These are phyloP conservation scores for Aramus guarauna DNA, from an alignment of 2,113 vertebrate species.

Conservation along the genomic window DNA sequence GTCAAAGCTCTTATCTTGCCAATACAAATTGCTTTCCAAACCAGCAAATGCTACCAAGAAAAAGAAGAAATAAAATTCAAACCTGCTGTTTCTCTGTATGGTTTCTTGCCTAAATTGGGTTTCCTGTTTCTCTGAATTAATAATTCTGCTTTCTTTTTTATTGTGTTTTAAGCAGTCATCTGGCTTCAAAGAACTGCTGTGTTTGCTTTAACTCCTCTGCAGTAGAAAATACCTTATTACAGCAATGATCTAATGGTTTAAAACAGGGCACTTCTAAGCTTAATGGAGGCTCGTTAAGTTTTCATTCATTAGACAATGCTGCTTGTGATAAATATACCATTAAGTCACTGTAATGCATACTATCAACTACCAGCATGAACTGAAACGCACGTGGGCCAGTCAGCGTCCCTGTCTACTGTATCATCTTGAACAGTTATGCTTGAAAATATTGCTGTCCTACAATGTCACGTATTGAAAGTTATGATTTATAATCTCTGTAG, in stretches of 20 bases:
- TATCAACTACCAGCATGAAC: not conserved
- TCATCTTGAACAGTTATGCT: not conserved
- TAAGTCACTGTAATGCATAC: not conserved
- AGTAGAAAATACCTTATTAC: slow-evolving; percentile 51
- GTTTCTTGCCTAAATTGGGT: not conserved
- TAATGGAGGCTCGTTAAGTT: slow-evolving; percentile 24
- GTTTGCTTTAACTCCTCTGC: slow-evolving; percentile 29
- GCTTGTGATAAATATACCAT: not conserved
- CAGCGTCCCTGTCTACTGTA: not conserved
- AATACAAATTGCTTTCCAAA: not conserved
- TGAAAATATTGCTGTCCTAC: not conserved
- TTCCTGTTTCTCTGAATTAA: slow-evolving; percentile 14
- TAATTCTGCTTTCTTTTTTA: not conserved
- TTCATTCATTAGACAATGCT: slow-evolving; percentile 1
- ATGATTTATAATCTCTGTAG: not conserved
- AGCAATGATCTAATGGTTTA: slow-evolving; percentile 38
- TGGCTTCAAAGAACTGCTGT: slow-evolving; percentile 36
- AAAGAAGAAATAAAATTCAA: not conserved
- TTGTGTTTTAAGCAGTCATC: slow-evolving; percentile 18
- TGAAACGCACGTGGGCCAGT: not conserved
- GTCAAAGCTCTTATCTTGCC: not conserved
- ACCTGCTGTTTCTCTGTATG: not conserved
- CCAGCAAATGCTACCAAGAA: not conserved
- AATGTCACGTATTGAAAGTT: not conserved
- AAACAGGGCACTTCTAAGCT: not conserved